Evolutionary conservation across 2,797 vertebrate genomes (phyloP), one percentile per base, ranked within the genome.

Genomic region (Pipistrellus kuhlii): DNA sequence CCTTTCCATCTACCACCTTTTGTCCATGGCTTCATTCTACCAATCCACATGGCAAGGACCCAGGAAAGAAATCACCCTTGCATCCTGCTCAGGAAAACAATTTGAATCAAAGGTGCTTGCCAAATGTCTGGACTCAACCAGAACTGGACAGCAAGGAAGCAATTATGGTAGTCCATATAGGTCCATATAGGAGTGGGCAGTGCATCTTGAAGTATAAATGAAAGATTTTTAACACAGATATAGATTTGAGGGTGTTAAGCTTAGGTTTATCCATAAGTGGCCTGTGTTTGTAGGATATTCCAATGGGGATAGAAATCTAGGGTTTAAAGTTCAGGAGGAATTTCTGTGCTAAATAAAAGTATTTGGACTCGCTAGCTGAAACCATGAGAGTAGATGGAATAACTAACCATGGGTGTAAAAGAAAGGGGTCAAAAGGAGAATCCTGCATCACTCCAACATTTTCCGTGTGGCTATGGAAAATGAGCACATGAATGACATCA

Each of bases 211-310:
- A 69, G 4, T 30, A 76, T 27, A 83, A 96, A 59, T 69, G 44
- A 88, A 91, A 88, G 12, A 41, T 51, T 83, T 57, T 27, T 46
- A 92, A 94, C 18, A 55, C 11, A 89, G 35, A 76, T 17, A 78
- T 2, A 82, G 59, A 73, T 6, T 46, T 72, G 8, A 12, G 8
- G 25, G 14, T 35, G 5, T 38, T 38, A 57, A 21, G 48, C 80
- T 82, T 88, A 32, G 27, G 7, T 94, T 86, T 53, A 38, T 11
- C 30, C 27, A 38, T 66, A 59, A 44, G 11, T 72, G 5, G 4
- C n/a, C 15, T 59, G 3, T 72, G 3, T 55, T 96, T 85, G 10
- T 4, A 94, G 35, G 21, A 35, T 86, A 77, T 72, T 94, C 30
- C 48, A 20, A 25, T 83, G 12, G 18, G 8, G 35, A 85, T 75